Evolutionary conservation across 2,797 vertebrate species (phyloP).

Genomic region (Clamator glandarius): DNA sequence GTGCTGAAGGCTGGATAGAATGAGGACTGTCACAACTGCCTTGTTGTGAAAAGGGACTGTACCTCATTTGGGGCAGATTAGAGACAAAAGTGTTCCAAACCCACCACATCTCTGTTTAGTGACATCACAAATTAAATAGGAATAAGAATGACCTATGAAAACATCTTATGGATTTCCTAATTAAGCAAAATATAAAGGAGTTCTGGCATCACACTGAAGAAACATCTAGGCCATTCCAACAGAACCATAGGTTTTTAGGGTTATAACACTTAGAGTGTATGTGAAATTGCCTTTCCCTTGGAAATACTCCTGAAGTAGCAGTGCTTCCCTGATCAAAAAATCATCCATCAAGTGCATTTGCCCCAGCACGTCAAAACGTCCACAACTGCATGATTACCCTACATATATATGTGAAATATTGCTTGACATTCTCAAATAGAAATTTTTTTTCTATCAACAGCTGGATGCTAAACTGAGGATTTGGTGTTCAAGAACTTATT

Average conservation of each 20-base stretch:
- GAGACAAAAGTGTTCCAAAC: neutral
- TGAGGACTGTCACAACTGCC: neutral
- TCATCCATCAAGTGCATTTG: accelerated
- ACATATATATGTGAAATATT: neutral
- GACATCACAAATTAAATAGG: neutral
- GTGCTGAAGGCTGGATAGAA: neutral
- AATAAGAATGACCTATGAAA: neutral
- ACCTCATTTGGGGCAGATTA: neutral
- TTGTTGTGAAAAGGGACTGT: neutral
- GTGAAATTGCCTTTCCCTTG: neutral
- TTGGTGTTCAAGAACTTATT: neutral
- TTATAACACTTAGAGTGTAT: neutral
- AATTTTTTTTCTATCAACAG: neutral
- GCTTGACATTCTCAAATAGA: neutral
- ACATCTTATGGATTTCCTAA: neutral
- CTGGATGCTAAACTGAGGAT: neutral
- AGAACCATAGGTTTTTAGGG: neutral
- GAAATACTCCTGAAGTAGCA: neutral
- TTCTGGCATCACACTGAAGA: neutral
- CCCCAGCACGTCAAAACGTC: neutral
- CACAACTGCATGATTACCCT: neutral
- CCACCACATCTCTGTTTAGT: neutral
- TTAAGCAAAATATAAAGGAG: neutral
- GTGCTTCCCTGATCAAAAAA: neutral
- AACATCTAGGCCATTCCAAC: neutral